Percentiles rank a stretch among this genome's conserved stretches.
Conservation (phyloP, 2,888 invertebrate genomes). For the Drosophila longiperda region DNA sequence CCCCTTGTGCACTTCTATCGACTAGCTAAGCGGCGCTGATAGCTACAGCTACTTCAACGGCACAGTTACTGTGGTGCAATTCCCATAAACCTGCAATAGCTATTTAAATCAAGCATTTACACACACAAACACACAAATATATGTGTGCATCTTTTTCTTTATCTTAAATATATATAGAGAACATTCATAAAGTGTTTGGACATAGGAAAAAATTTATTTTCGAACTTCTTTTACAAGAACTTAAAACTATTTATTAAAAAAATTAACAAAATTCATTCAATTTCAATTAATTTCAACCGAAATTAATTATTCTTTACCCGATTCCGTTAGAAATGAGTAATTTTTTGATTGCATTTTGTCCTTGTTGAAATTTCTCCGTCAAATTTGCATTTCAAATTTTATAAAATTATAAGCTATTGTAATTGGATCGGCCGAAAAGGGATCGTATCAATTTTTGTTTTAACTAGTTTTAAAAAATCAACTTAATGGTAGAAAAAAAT, state of each 20-base stretch:
- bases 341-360: too few species aligned
- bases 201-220: too few species aligned
- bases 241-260: too few species aligned
- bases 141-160: not conserved
- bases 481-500: not conserved
- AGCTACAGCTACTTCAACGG: conserved; percentile 48
- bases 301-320: too few species aligned
- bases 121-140: not conserved
- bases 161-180: not conserved
- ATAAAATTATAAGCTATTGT: not conserved
- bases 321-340: too few species aligned
- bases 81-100: not conserved
- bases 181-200: too few species aligned
- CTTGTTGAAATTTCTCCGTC: too few species aligned
- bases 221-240: too few species aligned
- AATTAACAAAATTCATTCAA: too few species aligned
- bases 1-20: conserved; percentile 58
- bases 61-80: conserved; percentile 48
- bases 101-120: not conserved
- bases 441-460: not conserved
- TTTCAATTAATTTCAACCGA: too few species aligned
- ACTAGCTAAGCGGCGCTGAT: conserved; percentile 57
- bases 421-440: not conserved
- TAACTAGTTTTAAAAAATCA: not conserved
- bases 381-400: too few species aligned